Evolutionary conservation across 2,797 vertebrate genomes (phyloP).

Genomic region (Falco columbarius): DNA sequence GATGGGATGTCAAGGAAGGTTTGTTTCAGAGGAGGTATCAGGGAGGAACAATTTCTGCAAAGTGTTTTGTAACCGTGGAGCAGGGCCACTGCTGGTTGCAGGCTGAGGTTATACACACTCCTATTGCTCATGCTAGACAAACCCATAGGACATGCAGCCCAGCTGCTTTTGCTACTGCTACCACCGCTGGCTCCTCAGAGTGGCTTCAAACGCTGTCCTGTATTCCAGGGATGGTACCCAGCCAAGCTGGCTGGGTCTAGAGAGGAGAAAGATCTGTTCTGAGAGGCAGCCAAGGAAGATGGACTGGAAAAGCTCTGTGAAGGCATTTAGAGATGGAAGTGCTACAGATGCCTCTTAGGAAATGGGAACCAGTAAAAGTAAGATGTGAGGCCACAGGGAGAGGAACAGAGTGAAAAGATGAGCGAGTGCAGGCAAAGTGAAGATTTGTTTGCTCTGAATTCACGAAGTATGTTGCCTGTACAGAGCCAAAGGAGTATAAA

Average conservation of each 20-base stretch:
- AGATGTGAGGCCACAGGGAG: neutral
- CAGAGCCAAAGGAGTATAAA: neutral
- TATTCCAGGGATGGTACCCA: neutral
- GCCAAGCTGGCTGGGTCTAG: neutral
- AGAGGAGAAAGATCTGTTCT: neutral
- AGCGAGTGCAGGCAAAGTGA: neutral
- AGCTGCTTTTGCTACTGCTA: neutral
- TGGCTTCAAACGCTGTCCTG: neutral
- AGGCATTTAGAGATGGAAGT: neutral
- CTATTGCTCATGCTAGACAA: neutral
- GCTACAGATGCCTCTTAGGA: neutral
- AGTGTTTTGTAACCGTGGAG: neutral
- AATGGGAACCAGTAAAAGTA: neutral
- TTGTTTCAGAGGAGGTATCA: neutral
- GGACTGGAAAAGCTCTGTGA: neutral
- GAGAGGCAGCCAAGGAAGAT: neutral
- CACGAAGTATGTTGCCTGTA: neutral
- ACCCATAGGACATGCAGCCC: neutral
- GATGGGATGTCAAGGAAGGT: neutral
- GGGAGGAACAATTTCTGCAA: neutral
- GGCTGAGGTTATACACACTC: neutral
- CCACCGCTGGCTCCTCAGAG: neutral
- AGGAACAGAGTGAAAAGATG: neutral
- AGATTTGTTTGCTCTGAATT: slow-evolving; percentile 9
- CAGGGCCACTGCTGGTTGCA: neutral